These are phyloP conservation scores for Papilio gigon DNA, from an alignment of 2,888 invertebrate species.

Conservation along the genomic window DNA sequence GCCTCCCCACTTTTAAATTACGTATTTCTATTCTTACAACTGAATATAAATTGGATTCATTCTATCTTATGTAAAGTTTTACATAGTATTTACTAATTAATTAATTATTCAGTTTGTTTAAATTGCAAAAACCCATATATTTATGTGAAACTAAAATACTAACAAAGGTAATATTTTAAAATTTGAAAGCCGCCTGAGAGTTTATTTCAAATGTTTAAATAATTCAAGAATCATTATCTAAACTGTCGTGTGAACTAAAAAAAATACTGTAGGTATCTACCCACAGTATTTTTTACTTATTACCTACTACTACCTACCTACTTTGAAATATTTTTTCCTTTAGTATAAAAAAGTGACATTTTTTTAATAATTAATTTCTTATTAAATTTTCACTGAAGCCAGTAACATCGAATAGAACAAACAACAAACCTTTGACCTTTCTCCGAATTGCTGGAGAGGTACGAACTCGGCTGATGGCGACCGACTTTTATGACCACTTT, in stretches of 20 bases:
- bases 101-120: not conserved
- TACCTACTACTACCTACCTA: too few species aligned
- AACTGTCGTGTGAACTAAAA: too few species aligned
- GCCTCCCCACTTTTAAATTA: not conserved
- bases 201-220: too few species aligned
- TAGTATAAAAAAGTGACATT: not conserved
- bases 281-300: too few species aligned
- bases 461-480: not conserved
- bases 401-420: not conserved
- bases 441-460: not conserved
- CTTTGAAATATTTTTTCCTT: too few species aligned
- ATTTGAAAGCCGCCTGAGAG: too few species aligned
- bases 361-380: not conserved
- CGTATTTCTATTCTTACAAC: conserved; percentile 1
- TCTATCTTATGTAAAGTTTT: not conserved
- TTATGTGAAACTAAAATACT: not conserved
- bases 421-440: conserved; percentile 19
- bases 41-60: too few species aligned
- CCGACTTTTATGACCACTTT: not conserved
- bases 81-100: not conserved
- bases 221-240: too few species aligned
- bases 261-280: too few species aligned
- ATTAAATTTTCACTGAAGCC: not conserved
- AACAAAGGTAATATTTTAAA: too few species aligned
- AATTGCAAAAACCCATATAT: not conserved